Evolutionary conservation across 2,797 vertebrate genomes (phyloP), one percentile per base, ranked within the genome.

Genomic region (Pseudochirops corinnae): DNA sequence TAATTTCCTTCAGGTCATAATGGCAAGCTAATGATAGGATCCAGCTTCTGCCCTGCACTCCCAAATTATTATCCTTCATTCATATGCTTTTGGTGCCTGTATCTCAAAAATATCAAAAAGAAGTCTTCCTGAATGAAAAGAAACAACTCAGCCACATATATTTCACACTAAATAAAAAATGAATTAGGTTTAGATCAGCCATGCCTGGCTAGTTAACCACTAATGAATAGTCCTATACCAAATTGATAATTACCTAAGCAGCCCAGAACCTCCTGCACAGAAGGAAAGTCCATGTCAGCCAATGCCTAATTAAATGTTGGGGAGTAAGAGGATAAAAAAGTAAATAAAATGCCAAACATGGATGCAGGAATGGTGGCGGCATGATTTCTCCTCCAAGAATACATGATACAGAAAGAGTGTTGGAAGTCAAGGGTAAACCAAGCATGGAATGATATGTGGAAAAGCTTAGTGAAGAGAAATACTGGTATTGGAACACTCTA

Each of bases 301-400:
- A 56, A 56, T 14, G 93, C 92, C 0, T 46, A 29, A 52, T 5
- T 0, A 92, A 57, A 87, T 21, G 28, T 31, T 57, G 7, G 87
- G n/a, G 56, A 46, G 31, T 90, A 93, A 95, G 91, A 31, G 3
- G 94, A 98, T 97, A 94, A 98, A 97, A 97, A 55, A 97, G 74
- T 95, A 98, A 97, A 97, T 95, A 96, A 98, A 97, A 97, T 95
- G 96, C 60, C 97, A 93, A 92, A 62, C 94, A 58, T 97, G 93
- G 74, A 96, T 96, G 95, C 95, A 98, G 94, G 95, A 98, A 95
- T 60, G 2, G 28, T 60, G 58, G 29, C 58, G 31, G 29, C 97
- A 96, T 96, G 50, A 98, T 98, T 97, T 96, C 93, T 96, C 90
- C 96, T 96, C 97, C 97, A 98, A 67, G 91, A 94, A 93, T 94